Percentiles rank a stretch among this genome's conserved stretches.
These are phyloP conservation scores for Caranx melampygus DNA, from an alignment of 2,113 vertebrate species.

Conservation along the genomic window DNA sequence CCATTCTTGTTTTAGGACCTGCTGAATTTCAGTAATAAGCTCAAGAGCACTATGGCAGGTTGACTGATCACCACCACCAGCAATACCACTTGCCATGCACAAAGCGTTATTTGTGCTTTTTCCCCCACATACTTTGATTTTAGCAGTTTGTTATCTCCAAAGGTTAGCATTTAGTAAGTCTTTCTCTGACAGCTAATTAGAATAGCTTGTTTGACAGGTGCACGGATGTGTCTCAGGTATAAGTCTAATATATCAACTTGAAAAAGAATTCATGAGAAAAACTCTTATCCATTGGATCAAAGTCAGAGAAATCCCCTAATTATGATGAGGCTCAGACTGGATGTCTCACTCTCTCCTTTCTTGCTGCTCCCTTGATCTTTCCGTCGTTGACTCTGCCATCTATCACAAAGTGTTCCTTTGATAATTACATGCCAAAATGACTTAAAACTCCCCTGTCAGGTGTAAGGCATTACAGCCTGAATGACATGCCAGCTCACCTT, in stretches of 20 bases:
- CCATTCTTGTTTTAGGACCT: not conserved
- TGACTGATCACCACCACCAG: not conserved
- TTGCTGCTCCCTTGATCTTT: conserved; percentile 65
- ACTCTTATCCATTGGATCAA: conserved; percentile 61
- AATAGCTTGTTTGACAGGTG: conserved; percentile 69
- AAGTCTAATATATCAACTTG: conserved; percentile 60
- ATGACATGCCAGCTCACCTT: conserved; percentile 81
- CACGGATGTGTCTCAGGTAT: conserved; percentile 56
- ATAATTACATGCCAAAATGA: conserved; percentile 86
- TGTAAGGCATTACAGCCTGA: conserved; percentile 72
- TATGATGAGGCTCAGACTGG: conserved; percentile 66
- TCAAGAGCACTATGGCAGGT: not conserved
- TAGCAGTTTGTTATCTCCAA: conserved; percentile 40
- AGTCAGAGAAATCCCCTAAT: conserved; percentile 77
- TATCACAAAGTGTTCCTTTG: conserved; percentile 83
- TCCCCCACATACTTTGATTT: conserved; percentile 15
- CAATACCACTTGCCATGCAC: not conserved
- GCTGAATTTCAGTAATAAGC: conserved; percentile 1
- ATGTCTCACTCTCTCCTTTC: conserved; percentile 60
- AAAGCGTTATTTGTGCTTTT: conserved; percentile 20
- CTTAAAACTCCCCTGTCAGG: conserved; percentile 77
- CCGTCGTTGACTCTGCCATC: conserved; percentile 71
- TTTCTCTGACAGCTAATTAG: conserved; percentile 72
- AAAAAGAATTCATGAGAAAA: conserved; percentile 54
- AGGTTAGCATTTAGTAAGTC: conserved; percentile 52